Evolutionary conservation across 2,113 vertebrate genomes (phyloP), one percentile per base, ranked within the genome.

Genomic region (Dissostichus mawsoni): DNA sequence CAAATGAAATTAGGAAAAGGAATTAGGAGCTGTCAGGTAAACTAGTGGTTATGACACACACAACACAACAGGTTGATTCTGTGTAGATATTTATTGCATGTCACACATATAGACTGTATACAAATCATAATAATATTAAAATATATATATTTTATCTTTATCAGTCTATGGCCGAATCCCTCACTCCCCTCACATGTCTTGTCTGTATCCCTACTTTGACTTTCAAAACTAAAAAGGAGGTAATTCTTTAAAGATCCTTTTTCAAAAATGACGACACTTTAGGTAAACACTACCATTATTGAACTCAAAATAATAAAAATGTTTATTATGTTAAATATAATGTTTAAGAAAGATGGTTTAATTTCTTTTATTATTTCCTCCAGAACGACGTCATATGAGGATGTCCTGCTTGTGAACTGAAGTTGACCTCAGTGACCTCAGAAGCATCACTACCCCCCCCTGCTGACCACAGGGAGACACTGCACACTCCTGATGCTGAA

Each of bases 331-430:
- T 52, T 10, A 69, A 23, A 20, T 7, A 25, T 74, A 0, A 6
- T 13, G 5, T 62, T 11, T 57, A 5, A 11, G 23, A 11, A 51
- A 14, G 13, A 57, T 74, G 4, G 2, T 51, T 25, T 23, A 18
- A 11, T 81, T 1, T 70, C 3, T 23, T 7, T 86, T 86, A 51
- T 61, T 10, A 23, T 81, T 11, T 78, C 23, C 45, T 48, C 18
- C 90, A 96, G 95, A 86, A 95, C 94, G 3, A 96, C 94, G 0
- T 95, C 95, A 0, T 95, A 95, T 11, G 95, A 96, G 48, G 95
- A 96, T 6, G 92, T 90, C 75, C 88, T 95, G 20, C 82, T 95
- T 57, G 94, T 96, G 79, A 96, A 96, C 89, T 96, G 86, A 94
- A n/a, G 17, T 13, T 23, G 57, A 72, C 71, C 58, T 69, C 44